Evolutionary conservation across 2,113 vertebrate genomes (phyloP), one percentile per base, ranked within the genome.

Genomic region (rabbit (Oryctolagus cuniculus)): DNA sequence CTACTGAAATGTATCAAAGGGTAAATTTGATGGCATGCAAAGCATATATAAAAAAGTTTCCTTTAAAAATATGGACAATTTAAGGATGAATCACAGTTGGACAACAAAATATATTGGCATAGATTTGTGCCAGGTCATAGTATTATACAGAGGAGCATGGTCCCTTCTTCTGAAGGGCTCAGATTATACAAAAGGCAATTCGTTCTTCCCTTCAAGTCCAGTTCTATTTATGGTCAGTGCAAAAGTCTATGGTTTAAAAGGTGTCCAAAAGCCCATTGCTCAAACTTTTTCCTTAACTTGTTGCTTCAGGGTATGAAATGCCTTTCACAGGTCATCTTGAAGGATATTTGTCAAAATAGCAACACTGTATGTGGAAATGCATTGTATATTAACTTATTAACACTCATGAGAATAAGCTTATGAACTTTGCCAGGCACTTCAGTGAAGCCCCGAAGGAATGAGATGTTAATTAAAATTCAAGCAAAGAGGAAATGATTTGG

Each of bases 401-500:
- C 73, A 85, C 51, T 91, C 81, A 66, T 87, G 87, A 94, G 61
- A 95, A 90, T 78, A 95, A 95, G 72, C 90, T 96, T 94, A 96
- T 94, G 83, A 82, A 95, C n/a, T 93, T 89, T 93, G 74, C 63
- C 87, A 93, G 77, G 80, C 38, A 61, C 95, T 96, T 95, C 77
- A 81, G 38, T 58, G 69, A 94, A 63, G 55, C 77, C 93, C 77
- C 63, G 78, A 83, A 96, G 92, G 58, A 87, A 91, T 84, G 63
- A 96, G 96, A 81, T 92, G 77, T 88, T 96, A 91, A 94, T 97
- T 95, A 96, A 94, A 96, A 90, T 51, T 70, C 36, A 90, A 96
- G 51, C 44, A 25, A 93, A 83, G 63, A 85, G 72, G 80, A 87
- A 87, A 85, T 84, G 34, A 85, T 78, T 91, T 81, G 34, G 77